These are phyloP conservation scores for Oscheius sp. DNA, from an alignment of 1,140 invertebrate genomes.

Conservation along the genomic window DNA sequence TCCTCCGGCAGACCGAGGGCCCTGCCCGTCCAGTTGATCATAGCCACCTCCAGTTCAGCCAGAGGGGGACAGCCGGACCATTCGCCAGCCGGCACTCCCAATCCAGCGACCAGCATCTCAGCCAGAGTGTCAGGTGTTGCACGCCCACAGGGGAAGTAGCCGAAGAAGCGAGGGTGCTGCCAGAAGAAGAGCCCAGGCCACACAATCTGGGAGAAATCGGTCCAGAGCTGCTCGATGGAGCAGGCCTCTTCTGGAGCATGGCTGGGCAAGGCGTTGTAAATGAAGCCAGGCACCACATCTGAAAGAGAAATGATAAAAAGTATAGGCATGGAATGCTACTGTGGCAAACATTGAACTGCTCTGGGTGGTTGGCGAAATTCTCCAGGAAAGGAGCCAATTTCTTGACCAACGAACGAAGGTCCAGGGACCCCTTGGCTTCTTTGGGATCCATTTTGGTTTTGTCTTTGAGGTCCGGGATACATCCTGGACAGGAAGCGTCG, in stretches of 20 bases:
- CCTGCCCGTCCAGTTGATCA: conserved; percentile 89
- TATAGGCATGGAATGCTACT: background rate
- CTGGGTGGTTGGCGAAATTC: background rate
- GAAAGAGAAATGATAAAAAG: background rate
- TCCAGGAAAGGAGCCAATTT: background rate
- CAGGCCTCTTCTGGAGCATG: background rate
- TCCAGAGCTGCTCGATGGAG: background rate
- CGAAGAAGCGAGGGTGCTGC: conserved; percentile 81
- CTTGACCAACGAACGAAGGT: background rate
- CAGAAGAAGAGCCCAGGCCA: background rate
- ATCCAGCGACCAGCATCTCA: conserved; percentile 76
- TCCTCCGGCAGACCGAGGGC: conserved; percentile 77
- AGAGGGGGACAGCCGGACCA: conserved; percentile 87
- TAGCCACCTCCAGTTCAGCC: conserved; percentile 85
- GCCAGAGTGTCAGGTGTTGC: conserved; percentile 83
- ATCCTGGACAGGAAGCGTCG: too few species aligned
- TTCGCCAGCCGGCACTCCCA: conserved; percentile 80
- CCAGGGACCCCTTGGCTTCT: background rate
- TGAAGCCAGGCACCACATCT: background rate
- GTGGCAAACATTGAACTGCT: background rate
- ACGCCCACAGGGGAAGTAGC: conserved; percentile 87
- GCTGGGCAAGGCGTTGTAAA: background rate
- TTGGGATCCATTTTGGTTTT: background rate
- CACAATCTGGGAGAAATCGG: background rate
- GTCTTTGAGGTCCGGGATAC: background rate